A percentile compares a stretch with the other conserved stretches of the same genome.
phyloP scores from a whole-genome alignment of 2,113 vertebrate genomes.

The Candoia aspera region DNA sequence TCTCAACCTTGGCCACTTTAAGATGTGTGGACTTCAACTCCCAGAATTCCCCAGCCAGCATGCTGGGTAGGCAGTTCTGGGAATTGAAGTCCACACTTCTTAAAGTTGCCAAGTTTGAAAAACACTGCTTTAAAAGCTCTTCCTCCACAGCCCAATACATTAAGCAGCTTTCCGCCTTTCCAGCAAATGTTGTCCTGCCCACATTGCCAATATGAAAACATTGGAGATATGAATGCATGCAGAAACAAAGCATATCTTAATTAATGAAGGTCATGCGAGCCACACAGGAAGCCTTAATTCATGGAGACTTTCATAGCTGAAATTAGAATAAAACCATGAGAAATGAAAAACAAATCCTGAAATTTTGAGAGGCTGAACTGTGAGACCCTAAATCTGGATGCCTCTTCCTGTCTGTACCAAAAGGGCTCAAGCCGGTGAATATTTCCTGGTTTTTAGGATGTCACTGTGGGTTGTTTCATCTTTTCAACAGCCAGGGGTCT shows the following conservation, averaged over 20 bases:
- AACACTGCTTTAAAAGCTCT: not conserved
- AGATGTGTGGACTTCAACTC: not conserved
- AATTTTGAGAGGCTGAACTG: too few species aligned
- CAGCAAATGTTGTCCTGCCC: not conserved
- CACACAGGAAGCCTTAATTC: not conserved
- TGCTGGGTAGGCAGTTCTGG: too few species aligned
- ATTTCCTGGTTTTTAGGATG: too few species aligned
- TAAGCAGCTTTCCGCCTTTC: not conserved
- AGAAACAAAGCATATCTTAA: not conserved
- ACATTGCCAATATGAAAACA: not conserved
- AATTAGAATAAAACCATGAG: too few species aligned
- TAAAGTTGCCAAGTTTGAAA: not conserved
- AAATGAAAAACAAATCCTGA: too few species aligned
- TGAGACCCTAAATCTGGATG: too few species aligned
- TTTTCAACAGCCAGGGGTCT: too few species aligned
- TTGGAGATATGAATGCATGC: not conserved
- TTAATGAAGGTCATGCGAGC: not conserved
- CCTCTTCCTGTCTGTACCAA: too few species aligned
- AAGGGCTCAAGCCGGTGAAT: too few species aligned
- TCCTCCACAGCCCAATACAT: not conserved
- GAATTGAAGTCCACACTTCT: not conserved
- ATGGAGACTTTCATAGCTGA: too few species aligned
- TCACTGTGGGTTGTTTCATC: too few species aligned
- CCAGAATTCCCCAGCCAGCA: not conserved
- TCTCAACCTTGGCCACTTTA: not conserved